Evolutionary conservation across 2,113 vertebrate species (phyloP).

Genomic region (Hydrolagus affinis): DNA sequence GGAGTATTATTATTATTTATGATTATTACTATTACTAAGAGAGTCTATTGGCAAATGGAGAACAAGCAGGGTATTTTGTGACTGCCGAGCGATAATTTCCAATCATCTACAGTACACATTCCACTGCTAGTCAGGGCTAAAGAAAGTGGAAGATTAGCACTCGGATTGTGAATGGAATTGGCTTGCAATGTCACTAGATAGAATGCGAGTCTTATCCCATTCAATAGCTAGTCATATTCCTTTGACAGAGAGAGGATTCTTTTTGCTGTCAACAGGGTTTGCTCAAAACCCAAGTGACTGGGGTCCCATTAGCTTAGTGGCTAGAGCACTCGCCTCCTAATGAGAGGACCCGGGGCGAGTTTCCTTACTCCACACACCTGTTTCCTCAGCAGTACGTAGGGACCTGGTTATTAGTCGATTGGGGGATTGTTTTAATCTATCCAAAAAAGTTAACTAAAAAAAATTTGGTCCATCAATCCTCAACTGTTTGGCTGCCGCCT

Average conservation of each 20-base stretch:
- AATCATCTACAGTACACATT: background rate
- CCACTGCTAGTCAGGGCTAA: background rate
- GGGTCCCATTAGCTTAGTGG: too few species aligned
- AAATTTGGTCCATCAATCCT: too few species aligned
- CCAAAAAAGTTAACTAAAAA: too few species aligned
- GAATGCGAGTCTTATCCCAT: background rate
- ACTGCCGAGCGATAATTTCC: too few species aligned
- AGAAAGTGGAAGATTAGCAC: conserved; percentile 18
- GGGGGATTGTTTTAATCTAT: too few species aligned
- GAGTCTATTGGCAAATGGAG: background rate
- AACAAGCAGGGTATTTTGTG: background rate
- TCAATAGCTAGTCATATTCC: background rate
- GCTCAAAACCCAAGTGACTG: background rate
- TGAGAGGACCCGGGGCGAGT: too few species aligned
- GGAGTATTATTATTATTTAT: too few species aligned
- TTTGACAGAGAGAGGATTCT: background rate
- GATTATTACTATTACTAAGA: background rate
- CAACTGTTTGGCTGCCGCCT: too few species aligned
- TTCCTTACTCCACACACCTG: too few species aligned
- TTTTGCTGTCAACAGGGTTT: background rate
- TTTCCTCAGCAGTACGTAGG: too few species aligned
- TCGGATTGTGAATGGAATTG: background rate
- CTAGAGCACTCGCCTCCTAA: too few species aligned
- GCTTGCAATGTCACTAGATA: background rate
- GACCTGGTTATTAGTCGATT: too few species aligned